Conservation (phyloP, 1,140 invertebrate species). For the Pachyrhynchus sulphureomaculatus region DNA sequence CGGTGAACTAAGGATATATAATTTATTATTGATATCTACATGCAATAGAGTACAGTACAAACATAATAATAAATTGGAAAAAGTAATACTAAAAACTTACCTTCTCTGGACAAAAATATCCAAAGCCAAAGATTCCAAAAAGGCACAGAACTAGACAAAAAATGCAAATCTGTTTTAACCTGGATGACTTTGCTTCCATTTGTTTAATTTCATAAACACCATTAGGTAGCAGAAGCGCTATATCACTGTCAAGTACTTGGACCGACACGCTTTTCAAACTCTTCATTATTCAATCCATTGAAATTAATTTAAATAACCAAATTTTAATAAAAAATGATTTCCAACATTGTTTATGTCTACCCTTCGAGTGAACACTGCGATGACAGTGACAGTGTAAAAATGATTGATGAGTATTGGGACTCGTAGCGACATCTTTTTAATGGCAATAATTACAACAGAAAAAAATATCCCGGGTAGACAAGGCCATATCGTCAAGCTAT, state of each 20-base stretch:
- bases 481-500: too few species aligned
- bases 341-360: neutral
- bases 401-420: too few species aligned
- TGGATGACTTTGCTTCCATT: conserved; percentile 70
- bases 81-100: conserved; percentile 54
- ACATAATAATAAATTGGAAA: neutral
- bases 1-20: too few species aligned
- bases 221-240: conserved; percentile 67
- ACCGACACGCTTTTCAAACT: conserved; percentile 70
- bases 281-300: conserved; percentile 50
- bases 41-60: too few species aligned
- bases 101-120: conserved; percentile 86
- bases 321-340: neutral
- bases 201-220: conserved; percentile 72
- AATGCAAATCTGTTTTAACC: conserved; percentile 71
- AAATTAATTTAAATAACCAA: neutral
- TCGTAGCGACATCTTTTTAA: too few species aligned
- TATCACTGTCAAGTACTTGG: conserved; percentile 73
- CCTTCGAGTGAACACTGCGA: neutral
- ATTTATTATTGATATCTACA: too few species aligned
- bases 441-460: too few species aligned
- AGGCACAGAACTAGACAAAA: conserved; percentile 76
- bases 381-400: neutral
- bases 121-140: conserved; percentile 81
- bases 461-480: too few species aligned